These are phyloP conservation scores for Rhinoderma darwinii DNA, from an alignment of 2,113 vertebrate species.

Conservation along the genomic window DNA sequence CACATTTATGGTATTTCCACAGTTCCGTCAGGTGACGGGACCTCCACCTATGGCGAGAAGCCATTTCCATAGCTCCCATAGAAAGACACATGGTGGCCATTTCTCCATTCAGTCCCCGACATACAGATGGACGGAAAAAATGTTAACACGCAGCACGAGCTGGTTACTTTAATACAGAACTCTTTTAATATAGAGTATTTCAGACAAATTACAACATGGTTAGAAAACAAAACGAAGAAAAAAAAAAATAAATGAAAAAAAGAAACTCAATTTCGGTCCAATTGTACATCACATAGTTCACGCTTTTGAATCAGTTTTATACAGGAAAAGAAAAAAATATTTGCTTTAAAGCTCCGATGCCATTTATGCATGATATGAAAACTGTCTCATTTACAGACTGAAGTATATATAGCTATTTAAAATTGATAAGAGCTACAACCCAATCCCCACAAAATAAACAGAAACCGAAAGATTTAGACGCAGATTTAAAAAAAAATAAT, in stretches of 20 bases:
- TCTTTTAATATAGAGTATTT: constrained; percentile 57
- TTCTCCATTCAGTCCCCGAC: too few species aligned
- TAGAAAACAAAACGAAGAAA: constrained; percentile 49
- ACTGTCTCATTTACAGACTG: constrained; percentile 50
- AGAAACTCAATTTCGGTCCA: constrained; percentile 48
- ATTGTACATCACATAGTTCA: constrained; percentile 51
- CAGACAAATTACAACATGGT: constrained; percentile 59
- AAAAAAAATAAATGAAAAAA: constrained; percentile 15
- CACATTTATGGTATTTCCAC: too few species aligned
- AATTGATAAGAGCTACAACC: constrained; percentile 56
- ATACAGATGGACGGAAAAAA: too few species aligned
- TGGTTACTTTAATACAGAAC: constrained; percentile 40
- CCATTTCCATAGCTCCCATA: too few species aligned
- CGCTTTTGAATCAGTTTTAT: constrained; percentile 39
- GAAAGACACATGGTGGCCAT: too few species aligned
- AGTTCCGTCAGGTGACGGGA: too few species aligned
- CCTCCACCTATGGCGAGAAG: too few species aligned
- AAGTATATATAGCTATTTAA: constrained; percentile 53
- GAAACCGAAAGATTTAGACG: constrained; percentile 14
- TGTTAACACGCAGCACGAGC: too few species aligned
- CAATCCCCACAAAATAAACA: constrained; percentile 42
- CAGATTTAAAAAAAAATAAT: constrained; percentile 43
- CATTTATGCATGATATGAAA: constrained; percentile 49
- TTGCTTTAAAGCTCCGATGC: constrained; percentile 33
- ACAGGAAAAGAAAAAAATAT: constrained; percentile 46